Evolutionary conservation across 2,113 vertebrate species (phyloP).

Genomic region (human): GRCh38 chr18:21046501-21047000

Average conservation of each 20-base stretch:
- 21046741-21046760: slow-evolving; percentile 23
- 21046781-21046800: slow-evolving; percentile 14
- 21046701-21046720: background rate
- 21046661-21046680: slow-evolving; percentile 11
- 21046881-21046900: no score
- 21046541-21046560: background rate
- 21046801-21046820: background rate
- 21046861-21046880: no score
- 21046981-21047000: slow-evolving; percentile 40
- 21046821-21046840: slow-evolving; percentile 22
- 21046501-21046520: background rate
- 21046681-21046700: slow-evolving; percentile 17
- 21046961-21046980: background rate
- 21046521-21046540: background rate
- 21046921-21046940: no score
- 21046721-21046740: slow-evolving; percentile 15
- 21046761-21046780: background rate
- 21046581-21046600: slow-evolving; percentile 1
- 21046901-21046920: no score
- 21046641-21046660: background rate
- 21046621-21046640: background rate
- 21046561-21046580: background rate
- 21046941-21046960: no score
- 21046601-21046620: background rate
- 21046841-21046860: background rate